Base-by-base conservation (phyloP, 2,888 invertebrate genomes). In the Cryptocephalus primarius region DNA sequence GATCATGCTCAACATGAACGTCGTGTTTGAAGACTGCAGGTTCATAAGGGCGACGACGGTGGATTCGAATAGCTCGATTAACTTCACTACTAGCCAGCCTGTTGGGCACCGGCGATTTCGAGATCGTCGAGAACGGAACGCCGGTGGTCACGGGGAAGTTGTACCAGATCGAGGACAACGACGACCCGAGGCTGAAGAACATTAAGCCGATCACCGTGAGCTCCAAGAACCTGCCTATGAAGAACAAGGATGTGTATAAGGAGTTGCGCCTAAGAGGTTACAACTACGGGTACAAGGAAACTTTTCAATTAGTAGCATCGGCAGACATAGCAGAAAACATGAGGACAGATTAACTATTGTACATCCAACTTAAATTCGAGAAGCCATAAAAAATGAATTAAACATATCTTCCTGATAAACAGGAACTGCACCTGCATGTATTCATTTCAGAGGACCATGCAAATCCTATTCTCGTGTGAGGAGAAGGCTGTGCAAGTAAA, bases 191-290 rank as follows among this genome's bases (percentile, higher is more conserved):
- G 14, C 13, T 43, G 10, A 8, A 43, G 9, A 4, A 36, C 12
- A 12, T 33, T 1, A 8, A 34, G n/a, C 43, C 38, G 1, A 9
- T 34, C 8, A 22, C 40, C 6, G n/a, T 9, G 8, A 31, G 39
- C 9, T 32, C 32, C 1, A 69, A 70, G 45, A 58, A 71, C 38
- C 70, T 72, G 39, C 70, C 71, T 42, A 56, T 83, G 60, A 68
- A 75, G 0, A 72, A 74, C 2, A 78, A 75, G 53, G 83, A 82
- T 65, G 77, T 82, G 60, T 83, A 83, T 40, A 82, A 82, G 56
- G 82, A 83, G 57, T 62, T 86, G 32, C 73, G 79, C 53, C 69
- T 86, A 0, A 72, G 85, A 53, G 86, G 86, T 9, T 86, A 85
- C 60, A 82, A 63, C 47, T 66, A 67, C 46, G 60, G 50, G 65